Evolutionary conservation across 2,113 vertebrate genomes (phyloP).

Genomic region (Phrynocephalus versicolor): DNA sequence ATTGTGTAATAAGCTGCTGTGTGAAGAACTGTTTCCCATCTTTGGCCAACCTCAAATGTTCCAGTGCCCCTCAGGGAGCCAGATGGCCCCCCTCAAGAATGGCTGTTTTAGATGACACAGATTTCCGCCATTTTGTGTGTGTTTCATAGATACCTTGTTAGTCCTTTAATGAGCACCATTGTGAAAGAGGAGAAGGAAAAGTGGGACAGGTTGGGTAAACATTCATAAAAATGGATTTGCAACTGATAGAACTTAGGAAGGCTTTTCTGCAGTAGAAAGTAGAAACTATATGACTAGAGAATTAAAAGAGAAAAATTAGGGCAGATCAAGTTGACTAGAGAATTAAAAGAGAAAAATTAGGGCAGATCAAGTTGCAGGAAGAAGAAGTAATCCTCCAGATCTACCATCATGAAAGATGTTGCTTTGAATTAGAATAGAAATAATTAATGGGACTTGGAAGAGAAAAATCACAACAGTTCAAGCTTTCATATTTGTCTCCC

Average conservation of each 20-base stretch:
- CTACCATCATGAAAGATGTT: neutral
- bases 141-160: neutral
- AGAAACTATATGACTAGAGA: neutral
- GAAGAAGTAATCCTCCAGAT: neutral
- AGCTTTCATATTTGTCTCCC: neutral
- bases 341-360: neutral
- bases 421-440: constrained; percentile 2
- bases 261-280: neutral
- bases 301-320: neutral
- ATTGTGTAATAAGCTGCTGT: too few species aligned
- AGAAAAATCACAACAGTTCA: neutral
- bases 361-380: neutral
- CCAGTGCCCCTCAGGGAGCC: too few species aligned
- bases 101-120: neutral
- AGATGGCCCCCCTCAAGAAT: too few species aligned
- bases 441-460: neutral
- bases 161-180: neutral
- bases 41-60: too few species aligned
- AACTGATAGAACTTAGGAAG: neutral
- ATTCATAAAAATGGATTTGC: neutral
- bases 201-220: neutral
- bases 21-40: too few species aligned
- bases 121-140: neutral
- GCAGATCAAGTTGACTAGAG: neutral
- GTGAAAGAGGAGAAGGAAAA: neutral